These are phyloP conservation scores for Scaptodrosophila latifasciaeformis DNA, from an alignment of 2,888 invertebrate genomes.

Conservation along the genomic window DNA sequence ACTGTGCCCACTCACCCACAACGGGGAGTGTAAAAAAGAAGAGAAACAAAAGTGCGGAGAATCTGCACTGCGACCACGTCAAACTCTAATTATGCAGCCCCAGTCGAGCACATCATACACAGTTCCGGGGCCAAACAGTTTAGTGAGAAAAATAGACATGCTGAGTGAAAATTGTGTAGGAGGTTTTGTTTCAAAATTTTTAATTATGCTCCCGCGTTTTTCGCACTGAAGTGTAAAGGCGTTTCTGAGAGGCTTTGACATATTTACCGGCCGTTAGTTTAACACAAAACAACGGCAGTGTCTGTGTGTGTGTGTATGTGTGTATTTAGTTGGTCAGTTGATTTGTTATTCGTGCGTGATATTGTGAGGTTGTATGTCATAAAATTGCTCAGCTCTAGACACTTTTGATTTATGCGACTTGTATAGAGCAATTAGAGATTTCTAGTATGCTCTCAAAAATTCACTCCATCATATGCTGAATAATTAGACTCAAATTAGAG, in stretches of 20 bases:
- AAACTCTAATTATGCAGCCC: conserved; percentile 28
- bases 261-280: no score
- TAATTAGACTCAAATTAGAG: no score
- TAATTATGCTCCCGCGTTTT: conserved; percentile 17
- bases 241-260: conserved; percentile 8
- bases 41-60: conserved; percentile 1
- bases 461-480: no score
- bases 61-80: conserved; percentile 10
- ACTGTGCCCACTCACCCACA: conserved; percentile 24
- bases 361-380: no score
- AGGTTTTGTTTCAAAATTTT: conserved; percentile 10
- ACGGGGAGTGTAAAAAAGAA: not conserved
- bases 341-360: not conserved
- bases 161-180: not conserved
- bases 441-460: no score
- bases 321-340: not conserved
- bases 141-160: no score
- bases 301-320: not conserved
- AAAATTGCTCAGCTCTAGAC: no score
- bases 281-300: not conserved
- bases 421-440: no score
- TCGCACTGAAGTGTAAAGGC: conserved; percentile 18
- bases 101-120: not conserved
- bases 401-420: no score
- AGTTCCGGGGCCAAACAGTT: not conserved